Base-by-base conservation (phyloP, 2,888 invertebrate genomes). In the Gymnocheta viridis region DNA sequence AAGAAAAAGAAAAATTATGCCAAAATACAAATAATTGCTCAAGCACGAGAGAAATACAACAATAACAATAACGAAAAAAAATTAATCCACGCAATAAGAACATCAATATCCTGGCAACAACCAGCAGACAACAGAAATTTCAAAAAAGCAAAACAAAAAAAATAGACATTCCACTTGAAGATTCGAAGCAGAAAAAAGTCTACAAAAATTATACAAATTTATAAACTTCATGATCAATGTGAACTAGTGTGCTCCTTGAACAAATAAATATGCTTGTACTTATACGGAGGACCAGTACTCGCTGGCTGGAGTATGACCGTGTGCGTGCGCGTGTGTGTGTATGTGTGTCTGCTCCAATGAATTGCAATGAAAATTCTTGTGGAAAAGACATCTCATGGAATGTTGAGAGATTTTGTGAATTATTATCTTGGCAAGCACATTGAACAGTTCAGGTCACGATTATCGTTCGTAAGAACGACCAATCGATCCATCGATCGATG, bases 361-460 rank as follows among this genome's bases (percentile, higher is more conserved):
- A 81, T 22, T 79, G 64, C 35, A 54, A 66, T 67, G 58, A 58
- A 73, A 70, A 56, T 77, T 35, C 32, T 58, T 67, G 9, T 24
- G 12, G 41, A 17, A 44, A 60, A 74, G 19, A 81, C 67, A 62
- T 76, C 81, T 58, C 47, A 76, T 69, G 69, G 81, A 74, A 82
- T 76, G 74, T 76, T 81, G 60, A 69, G 51, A 69, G 62, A 44
- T 72, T 64, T 66, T 69, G 81, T 86, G 86, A 86, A 82, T 86
- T 86, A 86, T 86, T 87, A 86, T 86, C 87, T 87, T 83, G 78
- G 85, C 85, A 82, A 86, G 77, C 85, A 79, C 86, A 86, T 78
- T 81, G 84, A 77, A 86, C 85, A 87, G 87, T 87, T 77, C 89
- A 87, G 90, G 90, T 90, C 90, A 90, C 90, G 90, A 89, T 90